Evolutionary conservation across 2,113 vertebrate genomes (phyloP), one percentile per base, ranked within the genome.

Genomic region (Bostrychus sinensis): DNA sequence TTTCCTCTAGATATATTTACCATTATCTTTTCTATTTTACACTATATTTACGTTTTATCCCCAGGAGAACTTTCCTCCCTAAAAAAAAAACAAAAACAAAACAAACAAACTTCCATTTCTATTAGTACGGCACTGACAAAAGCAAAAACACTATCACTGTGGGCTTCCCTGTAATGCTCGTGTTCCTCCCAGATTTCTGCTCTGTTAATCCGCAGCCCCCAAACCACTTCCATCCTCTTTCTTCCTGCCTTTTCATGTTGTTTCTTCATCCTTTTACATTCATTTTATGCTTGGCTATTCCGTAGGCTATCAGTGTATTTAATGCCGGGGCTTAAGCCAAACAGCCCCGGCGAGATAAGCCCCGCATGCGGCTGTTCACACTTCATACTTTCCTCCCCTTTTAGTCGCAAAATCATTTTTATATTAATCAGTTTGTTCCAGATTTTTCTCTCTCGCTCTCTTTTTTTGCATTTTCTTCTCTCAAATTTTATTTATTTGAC

Each of bases 51-150:
- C 32, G 20, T 72, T 64, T 32, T 42, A 23, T 34, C 22, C 55
- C 19, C 25, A 51, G 37, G 9, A 66, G 41, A 88, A 87, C 56
- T 78, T 80, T 65, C 16, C 22, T 14, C 16, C 14, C 48, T 32
- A 7, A 8, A 32, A 5, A 32, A 32, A 32, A 32, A 32, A 32
- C 3, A 32, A 32, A 32, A 32, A 32, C 5, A 32, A 32, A 2
- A 32, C n/a, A n/a, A 46, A 25, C 13, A 48, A 14, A 25, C 45
- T 94, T 88, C 92, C 91, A 30, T 45, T 81, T 78, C 80, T 84
- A 69, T 86, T 81, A 84, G 81, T 93, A 94, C 94, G 94, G 93
- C 94, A 92, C 93, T 91, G 90, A 94, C 92, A 93, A 93, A 94
- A 89, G 90, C 85, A 76, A 80, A 67, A 66, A 70, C 86, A 71